Conservation (phyloP, 2,888 invertebrate species). For the Lepeophtheirus nordmannii region DNA sequence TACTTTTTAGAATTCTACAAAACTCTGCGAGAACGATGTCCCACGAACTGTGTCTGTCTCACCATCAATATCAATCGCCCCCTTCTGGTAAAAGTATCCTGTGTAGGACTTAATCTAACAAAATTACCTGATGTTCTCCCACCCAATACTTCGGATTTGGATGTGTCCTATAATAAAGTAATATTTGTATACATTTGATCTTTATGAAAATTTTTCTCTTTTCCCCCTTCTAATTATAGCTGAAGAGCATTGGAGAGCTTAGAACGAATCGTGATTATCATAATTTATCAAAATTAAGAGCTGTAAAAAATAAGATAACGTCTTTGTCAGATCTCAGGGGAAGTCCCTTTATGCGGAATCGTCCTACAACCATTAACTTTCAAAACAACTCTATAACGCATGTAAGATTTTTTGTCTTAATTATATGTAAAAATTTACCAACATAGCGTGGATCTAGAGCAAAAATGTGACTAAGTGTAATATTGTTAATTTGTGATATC, state of each 20-base stretch:
- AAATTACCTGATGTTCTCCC: constrained; percentile 2
- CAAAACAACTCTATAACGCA: not conserved
- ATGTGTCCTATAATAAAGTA: constrained; percentile 27
- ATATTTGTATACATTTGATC: not conserved
- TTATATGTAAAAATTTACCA: not conserved
- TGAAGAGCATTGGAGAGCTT: not conserved
- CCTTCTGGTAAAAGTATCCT: not conserved
- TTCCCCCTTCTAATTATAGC: not conserved
- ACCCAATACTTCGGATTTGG: not conserved
- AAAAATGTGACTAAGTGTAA: no score
- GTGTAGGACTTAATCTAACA: constrained; percentile 6
- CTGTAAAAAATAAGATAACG: constrained; percentile 10
- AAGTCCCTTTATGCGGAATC: constrained; percentile 10
- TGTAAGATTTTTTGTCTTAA: not conserved
- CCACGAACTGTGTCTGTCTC: not conserved
- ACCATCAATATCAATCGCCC: constrained; percentile 4
- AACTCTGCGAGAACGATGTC: constrained; percentile 4
- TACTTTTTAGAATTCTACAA: not conserved
- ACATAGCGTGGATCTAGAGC: no score
- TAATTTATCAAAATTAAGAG: constrained; percentile 1
- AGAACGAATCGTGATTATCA: constrained; percentile 7
- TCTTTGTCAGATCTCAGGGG: constrained; percentile 15
- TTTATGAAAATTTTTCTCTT: no score
- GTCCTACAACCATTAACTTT: constrained; percentile 12
- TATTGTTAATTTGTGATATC: no score